These are phyloP conservation scores for Allolobophora icterica DNA, from an alignment of 2,888 invertebrate species.

Conservation along the genomic window DNA sequence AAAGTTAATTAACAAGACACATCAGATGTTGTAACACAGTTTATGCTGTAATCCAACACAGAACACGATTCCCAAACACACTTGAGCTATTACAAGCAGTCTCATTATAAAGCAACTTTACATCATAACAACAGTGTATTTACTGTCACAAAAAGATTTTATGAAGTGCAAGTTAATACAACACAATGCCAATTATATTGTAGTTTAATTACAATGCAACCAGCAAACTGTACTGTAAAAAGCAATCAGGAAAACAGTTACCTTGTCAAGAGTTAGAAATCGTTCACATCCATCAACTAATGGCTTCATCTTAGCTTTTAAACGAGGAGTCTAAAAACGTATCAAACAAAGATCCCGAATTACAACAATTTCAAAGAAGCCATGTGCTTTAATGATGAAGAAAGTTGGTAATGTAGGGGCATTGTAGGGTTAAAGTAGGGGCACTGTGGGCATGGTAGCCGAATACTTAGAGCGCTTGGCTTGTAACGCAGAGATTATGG, in stretches of 20 bases:
- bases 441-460: too few relatives aligned
- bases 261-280: constrained; percentile 28
- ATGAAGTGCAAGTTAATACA: too few relatives aligned
- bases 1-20: background rate
- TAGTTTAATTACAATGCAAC: background rate
- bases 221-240: background rate
- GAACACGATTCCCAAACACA: background rate
- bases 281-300: constrained; percentile 28
- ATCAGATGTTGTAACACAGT: background rate
- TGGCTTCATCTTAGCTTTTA: constrained; percentile 72
- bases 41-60: background rate
- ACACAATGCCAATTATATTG: background rate
- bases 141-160: too few relatives aligned
- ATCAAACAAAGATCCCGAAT: background rate
- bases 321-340: constrained; percentile 74
- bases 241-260: background rate
- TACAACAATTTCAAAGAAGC: background rate
- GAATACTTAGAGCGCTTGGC: too few relatives aligned
- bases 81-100: background rate
- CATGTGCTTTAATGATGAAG: too few relatives aligned
- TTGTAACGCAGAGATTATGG: too few relatives aligned
- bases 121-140: background rate
- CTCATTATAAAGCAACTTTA: background rate
- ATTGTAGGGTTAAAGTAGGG: too few relatives aligned
- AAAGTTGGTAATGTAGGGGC: too few relatives aligned